Evolutionary conservation across 2,113 vertebrate genomes (phyloP), one percentile per base, ranked within the genome.

Genomic region (Proterorhinus semilunaris): DNA sequence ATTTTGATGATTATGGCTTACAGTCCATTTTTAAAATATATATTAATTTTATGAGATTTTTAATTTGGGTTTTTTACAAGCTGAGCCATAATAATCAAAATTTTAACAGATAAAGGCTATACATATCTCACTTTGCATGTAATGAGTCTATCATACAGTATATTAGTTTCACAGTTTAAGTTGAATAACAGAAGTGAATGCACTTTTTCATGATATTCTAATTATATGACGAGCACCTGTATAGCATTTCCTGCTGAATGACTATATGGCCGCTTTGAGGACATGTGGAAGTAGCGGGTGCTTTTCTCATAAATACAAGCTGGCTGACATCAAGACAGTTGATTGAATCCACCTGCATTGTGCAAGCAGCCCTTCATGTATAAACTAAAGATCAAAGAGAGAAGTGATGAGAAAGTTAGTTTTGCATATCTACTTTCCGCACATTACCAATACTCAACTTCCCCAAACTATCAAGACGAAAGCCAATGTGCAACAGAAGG

Each of bases 291-390:
- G 54, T 42, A 53, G 16, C 45, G 16, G 52, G 43, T 48, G n/a
- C 54, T 7, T 5, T 10, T 27, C 62, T 45, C 44, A 44, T 7
- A 6, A 27, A 12, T 65, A 21, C 16, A 27, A 69, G 68, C 50
- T 54, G 44, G 59, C 50, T 54, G 44, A 53, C 42, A 46, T 67
- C 55, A 62, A 62, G 64, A 74, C 65, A 77, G 62, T 43, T 71
- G 74, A 80, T 49, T 71, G 13, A 68, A 17, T 71, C 64, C 51
- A 69, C 16, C 61, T 43, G 46, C 70, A 12, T 50, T 42, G 58
- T 61, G 46, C 61, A 48, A 74, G 52, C 47, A 51, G 47, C 50
- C 51, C 43, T 27, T n/a, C 49, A 17, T 61, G 49, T 42, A 7
- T 1, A 62, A 27, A 27, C 27, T 11, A 57, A 42, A 58, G 5